Conservation (phyloP, 2,113 vertebrate genomes). For the Protobothrops flavoviridis region DNA sequence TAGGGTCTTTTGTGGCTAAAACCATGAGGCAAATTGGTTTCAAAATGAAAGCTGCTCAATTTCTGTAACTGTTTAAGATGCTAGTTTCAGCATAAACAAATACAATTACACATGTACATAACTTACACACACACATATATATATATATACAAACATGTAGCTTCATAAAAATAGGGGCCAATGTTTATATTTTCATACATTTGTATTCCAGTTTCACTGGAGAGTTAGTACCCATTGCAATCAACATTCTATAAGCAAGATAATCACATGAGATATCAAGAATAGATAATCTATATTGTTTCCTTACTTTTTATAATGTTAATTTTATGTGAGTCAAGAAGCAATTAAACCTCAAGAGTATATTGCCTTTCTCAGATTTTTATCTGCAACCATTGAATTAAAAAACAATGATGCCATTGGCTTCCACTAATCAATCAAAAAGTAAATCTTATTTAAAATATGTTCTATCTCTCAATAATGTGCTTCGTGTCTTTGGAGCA, state of each 20-base stretch:
- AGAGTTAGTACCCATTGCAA: not conserved
- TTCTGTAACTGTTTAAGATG: not conserved
- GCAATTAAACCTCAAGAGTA: slow-evolving; percentile 2
- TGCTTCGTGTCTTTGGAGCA: not conserved
- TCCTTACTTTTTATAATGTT: slow-evolving; percentile 1
- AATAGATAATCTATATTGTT: not conserved
- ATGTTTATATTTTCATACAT: not conserved
- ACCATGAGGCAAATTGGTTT: not conserved
- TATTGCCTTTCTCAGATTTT: not conserved
- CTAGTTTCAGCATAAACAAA: not conserved
- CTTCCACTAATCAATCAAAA: slow-evolving; percentile 9
- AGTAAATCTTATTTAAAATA: slow-evolving; percentile 9
- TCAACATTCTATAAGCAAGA: not conserved
- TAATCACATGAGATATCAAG: not conserved
- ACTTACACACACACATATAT: too few species aligned
- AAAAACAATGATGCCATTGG: slow-evolving; percentile 2
- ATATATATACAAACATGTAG: not conserved
- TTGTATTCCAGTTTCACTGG: not conserved
- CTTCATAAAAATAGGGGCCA: not conserved
- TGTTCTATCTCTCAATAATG: not conserved
- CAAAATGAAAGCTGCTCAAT: not conserved
- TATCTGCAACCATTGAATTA: slow-evolving; percentile 25
- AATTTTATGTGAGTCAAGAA: slow-evolving; percentile 13
- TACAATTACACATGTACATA: not conserved
- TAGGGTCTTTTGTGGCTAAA: not conserved